These are phyloP conservation scores for Perca flavescens DNA, from an alignment of 2,113 vertebrate genomes.

Conservation along the genomic window DNA sequence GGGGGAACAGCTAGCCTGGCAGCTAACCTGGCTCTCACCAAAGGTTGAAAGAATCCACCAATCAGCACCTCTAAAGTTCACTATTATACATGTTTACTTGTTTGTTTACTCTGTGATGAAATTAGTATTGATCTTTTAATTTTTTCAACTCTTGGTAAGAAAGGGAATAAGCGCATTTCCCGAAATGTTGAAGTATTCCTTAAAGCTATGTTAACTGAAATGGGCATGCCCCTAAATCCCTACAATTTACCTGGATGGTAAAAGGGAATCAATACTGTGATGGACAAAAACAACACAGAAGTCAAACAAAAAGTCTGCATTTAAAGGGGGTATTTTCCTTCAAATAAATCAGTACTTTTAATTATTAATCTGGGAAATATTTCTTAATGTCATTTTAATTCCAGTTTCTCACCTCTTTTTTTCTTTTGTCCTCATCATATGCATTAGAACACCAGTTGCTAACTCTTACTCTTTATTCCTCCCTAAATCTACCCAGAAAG, in stretches of 20 bases:
- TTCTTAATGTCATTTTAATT: neutral
- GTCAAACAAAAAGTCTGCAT: neutral
- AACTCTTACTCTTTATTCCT: neutral
- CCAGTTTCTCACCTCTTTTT: neutral
- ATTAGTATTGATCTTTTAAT: neutral
- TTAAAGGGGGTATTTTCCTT: neutral
- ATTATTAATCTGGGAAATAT: neutral
- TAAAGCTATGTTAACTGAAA: neutral
- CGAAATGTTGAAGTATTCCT: neutral
- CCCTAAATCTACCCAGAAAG: neutral
- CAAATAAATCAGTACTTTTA: no score
- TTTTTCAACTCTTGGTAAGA: neutral
- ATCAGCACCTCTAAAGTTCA: neutral
- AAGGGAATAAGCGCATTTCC: neutral
- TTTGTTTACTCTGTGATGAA: neutral
- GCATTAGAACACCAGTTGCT: neutral
- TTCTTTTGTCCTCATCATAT: neutral
- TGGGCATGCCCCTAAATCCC: neutral
- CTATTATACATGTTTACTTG: neutral
- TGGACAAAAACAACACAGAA: neutral
- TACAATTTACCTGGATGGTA: neutral
- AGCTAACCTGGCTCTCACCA: neutral
- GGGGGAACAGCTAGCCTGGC: neutral
- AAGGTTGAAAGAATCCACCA: neutral
- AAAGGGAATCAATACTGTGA: neutral